phyloP scores from a whole-genome alignment of 2,888 invertebrate genomes.

The Pristionchus exspectatus region DNA sequence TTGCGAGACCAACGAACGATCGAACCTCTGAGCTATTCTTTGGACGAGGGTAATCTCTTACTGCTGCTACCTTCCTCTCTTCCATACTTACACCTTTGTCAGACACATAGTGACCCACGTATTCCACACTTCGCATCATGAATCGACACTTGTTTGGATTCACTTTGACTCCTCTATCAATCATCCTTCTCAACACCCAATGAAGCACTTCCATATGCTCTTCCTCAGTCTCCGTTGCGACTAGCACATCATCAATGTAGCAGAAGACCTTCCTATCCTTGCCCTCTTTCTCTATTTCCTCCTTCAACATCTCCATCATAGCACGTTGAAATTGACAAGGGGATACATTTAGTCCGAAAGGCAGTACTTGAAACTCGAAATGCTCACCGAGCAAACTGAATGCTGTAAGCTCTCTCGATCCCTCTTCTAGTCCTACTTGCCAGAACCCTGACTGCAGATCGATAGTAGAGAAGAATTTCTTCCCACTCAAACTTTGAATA shows the following conservation, averaged over 20 bases:
- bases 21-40: slow-evolving; percentile 50
- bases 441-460: slow-evolving; percentile 68
- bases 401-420: slow-evolving; percentile 64
- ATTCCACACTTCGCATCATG: background rate
- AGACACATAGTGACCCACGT: slow-evolving; percentile 58
- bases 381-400: slow-evolving; percentile 64
- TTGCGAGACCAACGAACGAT: slow-evolving; percentile 63
- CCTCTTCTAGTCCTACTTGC: slow-evolving; percentile 64
- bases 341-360: slow-evolving; percentile 69
- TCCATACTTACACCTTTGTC: slow-evolving; percentile 54
- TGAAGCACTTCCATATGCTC: slow-evolving; percentile 38
- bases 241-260: slow-evolving; percentile 69
- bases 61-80: slow-evolving; percentile 55
- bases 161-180: slow-evolving; percentile 34
- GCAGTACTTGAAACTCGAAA: slow-evolving; percentile 70
- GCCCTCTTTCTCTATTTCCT: background rate
- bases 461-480: slow-evolving; percentile 61
- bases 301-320: slow-evolving; percentile 63
- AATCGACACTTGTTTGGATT: slow-evolving; percentile 54
- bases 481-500: slow-evolving; percentile 58
- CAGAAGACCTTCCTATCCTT: slow-evolving; percentile 46
- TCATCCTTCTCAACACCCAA: slow-evolving; percentile 34
- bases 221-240: slow-evolving; percentile 29
- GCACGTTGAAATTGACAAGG: slow-evolving; percentile 71
- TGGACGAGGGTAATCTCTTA: slow-evolving; percentile 57